phyloP scores from a whole-genome alignment of 2,797 vertebrate species.

The Fratercula arctica region DNA sequence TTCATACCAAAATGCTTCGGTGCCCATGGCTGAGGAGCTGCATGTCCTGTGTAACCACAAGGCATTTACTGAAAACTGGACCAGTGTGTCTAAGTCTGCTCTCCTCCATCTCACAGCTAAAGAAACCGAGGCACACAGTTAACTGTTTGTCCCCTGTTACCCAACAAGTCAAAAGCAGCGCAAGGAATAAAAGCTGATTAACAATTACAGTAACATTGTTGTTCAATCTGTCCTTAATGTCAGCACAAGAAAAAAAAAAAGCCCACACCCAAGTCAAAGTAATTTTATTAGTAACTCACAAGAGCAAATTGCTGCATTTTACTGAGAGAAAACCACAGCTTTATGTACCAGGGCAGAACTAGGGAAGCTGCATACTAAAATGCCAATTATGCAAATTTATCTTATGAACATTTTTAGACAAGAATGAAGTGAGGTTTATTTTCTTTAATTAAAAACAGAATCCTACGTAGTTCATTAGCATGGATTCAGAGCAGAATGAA shows the following conservation, averaged over 20 bases:
- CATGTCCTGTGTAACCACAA: neutral
- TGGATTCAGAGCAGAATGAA: conserved; percentile 44
- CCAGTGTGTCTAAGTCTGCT: neutral
- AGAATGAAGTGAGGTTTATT: conserved; percentile 39
- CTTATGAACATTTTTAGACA: conserved; percentile 42
- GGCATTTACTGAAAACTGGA: neutral
- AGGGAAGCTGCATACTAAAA: conserved; percentile 31
- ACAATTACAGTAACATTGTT: neutral
- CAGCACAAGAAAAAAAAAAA: neutral
- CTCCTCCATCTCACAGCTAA: neutral
- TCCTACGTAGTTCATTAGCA: conserved; percentile 42
- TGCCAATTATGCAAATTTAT: conserved; percentile 24
- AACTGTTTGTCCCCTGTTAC: neutral
- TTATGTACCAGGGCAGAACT: neutral
- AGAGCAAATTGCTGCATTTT: conserved; percentile 9
- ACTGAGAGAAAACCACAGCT: neutral
- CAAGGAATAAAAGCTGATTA: neutral
- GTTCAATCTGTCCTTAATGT: neutral
- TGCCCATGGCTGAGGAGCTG: neutral
- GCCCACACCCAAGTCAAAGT: neutral
- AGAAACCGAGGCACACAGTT: neutral
- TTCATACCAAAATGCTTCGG: neutral
- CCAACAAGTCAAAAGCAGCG: neutral
- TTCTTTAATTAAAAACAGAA: conserved; percentile 59
- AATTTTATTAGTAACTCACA: conserved; percentile 47